Base-by-base conservation (phyloP, 2,888 invertebrate genomes). In the Drepanosiphum platanoidis region DNA sequence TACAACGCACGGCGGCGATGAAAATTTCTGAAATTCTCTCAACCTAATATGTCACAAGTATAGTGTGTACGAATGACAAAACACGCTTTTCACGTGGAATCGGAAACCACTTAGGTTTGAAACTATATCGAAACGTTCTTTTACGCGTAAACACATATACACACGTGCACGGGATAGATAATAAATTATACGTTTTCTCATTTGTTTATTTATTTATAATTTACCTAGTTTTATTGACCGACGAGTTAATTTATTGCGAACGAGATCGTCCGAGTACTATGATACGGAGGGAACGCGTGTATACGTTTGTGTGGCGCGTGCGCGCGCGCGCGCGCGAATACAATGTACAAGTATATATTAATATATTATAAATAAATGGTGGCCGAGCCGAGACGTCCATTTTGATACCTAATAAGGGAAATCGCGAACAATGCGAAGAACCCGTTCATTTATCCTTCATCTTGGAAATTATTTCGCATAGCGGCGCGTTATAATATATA, bases 331-430 rank as follows among this genome's bases (percentile, higher is more conserved):
- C 7, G 18, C 13, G 68, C n/a, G 34, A 34, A 30, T 36, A 46
- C 18, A 18, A 30, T 36, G 32, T 66, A n/a, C n/a, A 32, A 32
- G 30, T 68, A 68, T 30, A 30, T 8, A 30, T 15, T n/a, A 18
- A 74, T 27, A 66, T n/a, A 27, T 32, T 32, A 30, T 70, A 64
- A 27, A 52, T 52, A 46, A 68, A 71, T 71, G 70, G 58, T 71
- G 27, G 80, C 58, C 39, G 34, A 52, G 52, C 7, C 42, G 64
- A 64, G 32, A 27, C 82, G 74, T 74, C 74, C 74, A 34, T 74
- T 83, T 83, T 52, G 36, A 83, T 68, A 30, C 83, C 75, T 34
- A 77, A 84, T 77, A 84, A 84, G 83, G 75, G 32, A 68, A 75
- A 75, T 42, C 46, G 46, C 15, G 64, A 83, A 83, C 74, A 83